Conservation (phyloP, 2,888 invertebrate species). For the Leucophenga maculata region DNA sequence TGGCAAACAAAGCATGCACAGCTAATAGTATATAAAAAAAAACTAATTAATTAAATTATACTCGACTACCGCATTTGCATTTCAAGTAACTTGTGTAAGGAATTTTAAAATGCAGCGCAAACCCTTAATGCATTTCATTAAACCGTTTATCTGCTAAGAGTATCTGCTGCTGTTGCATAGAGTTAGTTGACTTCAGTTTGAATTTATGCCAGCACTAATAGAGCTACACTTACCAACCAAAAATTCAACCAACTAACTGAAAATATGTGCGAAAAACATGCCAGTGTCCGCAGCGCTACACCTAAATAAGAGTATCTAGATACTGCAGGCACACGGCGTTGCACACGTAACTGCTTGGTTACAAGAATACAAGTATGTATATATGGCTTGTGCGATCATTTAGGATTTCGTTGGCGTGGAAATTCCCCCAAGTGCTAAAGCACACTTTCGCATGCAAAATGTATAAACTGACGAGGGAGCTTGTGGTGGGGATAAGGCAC, state of each 20-base stretch:
- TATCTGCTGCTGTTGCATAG: too few species aligned
- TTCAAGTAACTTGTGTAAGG: neutral
- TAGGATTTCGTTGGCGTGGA: constrained; percentile 1
- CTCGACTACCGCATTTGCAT: constrained; percentile 29
- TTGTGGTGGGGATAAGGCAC: too few species aligned
- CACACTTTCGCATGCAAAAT: constrained; percentile 57
- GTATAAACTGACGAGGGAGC: constrained; percentile 36
- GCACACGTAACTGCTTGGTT: neutral
- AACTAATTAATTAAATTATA: constrained; percentile 54
- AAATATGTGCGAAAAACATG: constrained; percentile 20
- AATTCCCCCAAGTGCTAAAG: constrained; percentile 46
- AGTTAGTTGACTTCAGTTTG: constrained; percentile 1
- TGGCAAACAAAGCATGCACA: neutral
- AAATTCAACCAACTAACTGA: neutral
- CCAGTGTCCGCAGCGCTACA: neutral
- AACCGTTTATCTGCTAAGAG: neutral
- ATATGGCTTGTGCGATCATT: neutral
- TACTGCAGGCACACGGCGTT: neutral
- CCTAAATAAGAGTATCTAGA: too few species aligned
- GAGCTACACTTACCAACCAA: constrained; percentile 35
- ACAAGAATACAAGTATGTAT: neutral
- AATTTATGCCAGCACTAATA: constrained; percentile 46
- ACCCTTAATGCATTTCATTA: neutral
- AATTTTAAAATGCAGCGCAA: too few species aligned
- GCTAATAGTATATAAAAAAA: neutral